Conservation (phyloP, 2,888 invertebrate genomes). For the Aspidapion aeneum region DNA sequence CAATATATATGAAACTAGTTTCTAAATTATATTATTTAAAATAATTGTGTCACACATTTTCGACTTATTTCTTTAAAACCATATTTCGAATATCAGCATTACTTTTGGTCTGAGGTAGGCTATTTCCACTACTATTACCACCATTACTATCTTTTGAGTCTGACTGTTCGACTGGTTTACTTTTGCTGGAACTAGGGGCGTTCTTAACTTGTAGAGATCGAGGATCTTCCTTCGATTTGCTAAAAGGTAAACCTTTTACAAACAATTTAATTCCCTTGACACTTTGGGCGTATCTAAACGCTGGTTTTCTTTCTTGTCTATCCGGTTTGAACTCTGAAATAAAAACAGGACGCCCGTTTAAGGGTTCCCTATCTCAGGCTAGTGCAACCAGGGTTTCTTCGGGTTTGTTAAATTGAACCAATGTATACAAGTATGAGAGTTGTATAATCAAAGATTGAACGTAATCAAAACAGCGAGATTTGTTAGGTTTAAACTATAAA, state of each 20-base stretch:
- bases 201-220: slow-evolving; percentile 4
- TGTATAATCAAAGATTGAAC: no score
- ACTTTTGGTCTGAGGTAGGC: slow-evolving; percentile 38
- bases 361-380: slow-evolving; percentile 67
- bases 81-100: slow-evolving; percentile 55
- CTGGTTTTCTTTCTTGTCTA: slow-evolving; percentile 49
- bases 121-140: no score
- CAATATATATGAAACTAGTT: no score
- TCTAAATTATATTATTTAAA: no score
- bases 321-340: slow-evolving; percentile 71
- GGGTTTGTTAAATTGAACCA: slow-evolving; percentile 55
- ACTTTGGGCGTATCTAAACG: slow-evolving; percentile 70
- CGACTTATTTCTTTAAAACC: slow-evolving; percentile 43
- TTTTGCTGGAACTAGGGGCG: no score
- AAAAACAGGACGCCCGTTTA: slow-evolving; percentile 81
- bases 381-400: slow-evolving; percentile 69
- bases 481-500: no score
- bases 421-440: no score
- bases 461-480: no score
- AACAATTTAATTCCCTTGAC: slow-evolving; percentile 90
- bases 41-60: neutral
- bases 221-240: slow-evolving; percentile 52
- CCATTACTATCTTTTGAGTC: slow-evolving; percentile 21
- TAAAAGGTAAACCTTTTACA: slow-evolving; percentile 74
- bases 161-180: no score